A percentile compares a stretch with the other conserved stretches of the same genome.
These are phyloP conservation scores for Argynnis bischoffii DNA, from an alignment of 2,888 invertebrate genomes.

Conservation along the genomic window DNA sequence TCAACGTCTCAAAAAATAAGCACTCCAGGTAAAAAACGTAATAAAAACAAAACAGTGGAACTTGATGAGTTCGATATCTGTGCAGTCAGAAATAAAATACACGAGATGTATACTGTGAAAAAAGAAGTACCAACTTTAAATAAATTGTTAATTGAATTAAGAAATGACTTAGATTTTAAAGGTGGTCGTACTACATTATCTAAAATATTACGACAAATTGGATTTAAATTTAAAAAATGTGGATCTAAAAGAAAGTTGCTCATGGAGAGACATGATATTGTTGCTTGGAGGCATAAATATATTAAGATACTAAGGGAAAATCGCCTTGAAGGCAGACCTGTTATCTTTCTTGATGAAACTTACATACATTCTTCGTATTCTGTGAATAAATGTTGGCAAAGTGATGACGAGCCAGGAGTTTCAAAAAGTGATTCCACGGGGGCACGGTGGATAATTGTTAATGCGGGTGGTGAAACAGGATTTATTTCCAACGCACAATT, in stretches of 20 bases:
- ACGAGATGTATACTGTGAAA: conserved; percentile 35
- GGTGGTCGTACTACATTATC: conserved; percentile 37
- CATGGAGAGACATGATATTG: conserved; percentile 27
- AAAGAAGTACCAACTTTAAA: conserved; percentile 31
- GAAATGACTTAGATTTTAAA: conserved; percentile 38
- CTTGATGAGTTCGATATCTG: conserved; percentile 38
- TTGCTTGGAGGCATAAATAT: conserved; percentile 20
- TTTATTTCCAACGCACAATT: too few relatives aligned
- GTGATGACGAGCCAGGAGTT: too few relatives aligned
- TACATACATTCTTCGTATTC: too few relatives aligned
- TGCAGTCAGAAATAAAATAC: conserved; percentile 38
- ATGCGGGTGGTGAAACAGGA: too few relatives aligned
- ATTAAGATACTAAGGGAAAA: too few relatives aligned
- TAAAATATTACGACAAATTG: conserved; percentile 34
- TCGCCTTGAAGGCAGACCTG: too few relatives aligned
- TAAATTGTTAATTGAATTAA: conserved; percentile 37
- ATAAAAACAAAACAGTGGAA: conserved; percentile 35
- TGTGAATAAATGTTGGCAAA: too few relatives aligned
- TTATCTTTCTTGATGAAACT: too few relatives aligned
- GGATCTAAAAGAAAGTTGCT: conserved; percentile 31
- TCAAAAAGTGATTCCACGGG: too few relatives aligned
- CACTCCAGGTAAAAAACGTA: conserved; percentile 38
- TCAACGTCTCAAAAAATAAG: conserved; percentile 35
- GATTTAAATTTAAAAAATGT: conserved; percentile 32
- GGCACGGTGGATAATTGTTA: too few relatives aligned